phyloP scores from a whole-genome alignment of 2,888 invertebrate genomes.

The Cylindroiulus punctatus region DNA sequence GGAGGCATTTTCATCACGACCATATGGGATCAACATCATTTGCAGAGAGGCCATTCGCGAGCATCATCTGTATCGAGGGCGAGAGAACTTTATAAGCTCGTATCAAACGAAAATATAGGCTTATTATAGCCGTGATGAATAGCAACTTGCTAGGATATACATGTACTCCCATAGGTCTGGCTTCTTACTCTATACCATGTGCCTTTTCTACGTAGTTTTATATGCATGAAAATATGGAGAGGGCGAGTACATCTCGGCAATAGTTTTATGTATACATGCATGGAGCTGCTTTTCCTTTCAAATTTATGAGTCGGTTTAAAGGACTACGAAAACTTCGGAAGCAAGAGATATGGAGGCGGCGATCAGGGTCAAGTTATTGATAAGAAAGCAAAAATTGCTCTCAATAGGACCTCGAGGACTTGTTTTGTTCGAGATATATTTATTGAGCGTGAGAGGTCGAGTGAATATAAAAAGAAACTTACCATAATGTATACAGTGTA shows the following conservation, averaged over 20 bases:
- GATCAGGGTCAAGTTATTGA: conserved; percentile 16
- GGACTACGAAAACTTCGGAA: neutral
- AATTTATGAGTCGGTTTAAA: neutral
- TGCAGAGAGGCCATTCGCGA: neutral
- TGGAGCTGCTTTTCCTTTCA: neutral
- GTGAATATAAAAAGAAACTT: neutral
- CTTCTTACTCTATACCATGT: neutral
- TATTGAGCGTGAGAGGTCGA: neutral
- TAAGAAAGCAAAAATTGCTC: conserved; percentile 17
- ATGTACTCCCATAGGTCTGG: neutral
- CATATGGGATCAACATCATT: conserved; percentile 29
- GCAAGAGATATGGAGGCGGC: neutral
- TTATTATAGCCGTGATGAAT: conserved; percentile 46
- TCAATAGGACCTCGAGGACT: neutral
- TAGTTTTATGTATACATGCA: too few relatives aligned
- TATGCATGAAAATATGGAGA: neutral
- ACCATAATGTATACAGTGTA: neutral
- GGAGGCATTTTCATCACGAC: conserved; percentile 42
- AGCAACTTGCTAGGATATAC: neutral
- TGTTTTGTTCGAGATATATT: neutral
- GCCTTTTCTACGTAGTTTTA: neutral
- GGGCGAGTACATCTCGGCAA: too few relatives aligned
- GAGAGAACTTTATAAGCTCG: conserved; percentile 50
- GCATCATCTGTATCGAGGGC: neutral
- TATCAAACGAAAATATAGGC: conserved; percentile 48